Base-by-base conservation (phyloP, 2,888 invertebrate genomes). In the Melinaea menophilus region DNA sequence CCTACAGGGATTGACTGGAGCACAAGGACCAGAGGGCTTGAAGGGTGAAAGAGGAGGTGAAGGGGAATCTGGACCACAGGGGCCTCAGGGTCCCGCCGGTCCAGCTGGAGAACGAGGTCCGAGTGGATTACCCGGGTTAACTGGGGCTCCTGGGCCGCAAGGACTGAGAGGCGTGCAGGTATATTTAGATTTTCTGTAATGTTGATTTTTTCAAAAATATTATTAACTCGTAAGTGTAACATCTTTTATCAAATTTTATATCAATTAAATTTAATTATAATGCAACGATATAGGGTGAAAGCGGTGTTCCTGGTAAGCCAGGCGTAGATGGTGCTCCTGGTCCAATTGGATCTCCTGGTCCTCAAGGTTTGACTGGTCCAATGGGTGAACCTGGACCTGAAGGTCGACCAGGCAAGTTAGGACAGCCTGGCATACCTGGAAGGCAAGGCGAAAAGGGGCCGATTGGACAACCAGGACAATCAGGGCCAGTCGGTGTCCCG, bases 391-490 rank as follows among this genome's bases (percentile, higher is more conserved):
- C 87, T 12, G 93, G 93, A 0, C 91, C 92, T 2, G 92, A 92
- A 58, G 94, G 94, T 4, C 84, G 93, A 1, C 82, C 93, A 0
- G 95, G 95, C 5, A 95, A 95, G 79, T 86, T 92, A 60, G 95
- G 95, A 2, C 92, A 93, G 47, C 92, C 94, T 0, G 96, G 95
- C 56, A 92, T 95, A 67, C 79, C 93, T 3, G 96, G 96, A 46
- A 86, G 95, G 68, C 92, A 93, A 31, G 96, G 96, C 33, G 95
- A 96, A 75, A 96, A 95, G 76, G 95, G 95, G 59, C 95, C 95
- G 0, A 81, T 91, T 13, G 95, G 95, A 59, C 84, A 91, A 60
- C 82, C 92, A 5, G 96, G 96, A 3, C 83, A 89, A 59, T 86
- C 93, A 11, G 95, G 96, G 59, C 79, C 91, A 34, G 79, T 92